Evolutionary conservation across 30 jellyfish, hydroid and myxozoan genomes (phyloP), one percentile per base, ranked within the genome.

Genomic region (Aurelia aurita): DNA sequence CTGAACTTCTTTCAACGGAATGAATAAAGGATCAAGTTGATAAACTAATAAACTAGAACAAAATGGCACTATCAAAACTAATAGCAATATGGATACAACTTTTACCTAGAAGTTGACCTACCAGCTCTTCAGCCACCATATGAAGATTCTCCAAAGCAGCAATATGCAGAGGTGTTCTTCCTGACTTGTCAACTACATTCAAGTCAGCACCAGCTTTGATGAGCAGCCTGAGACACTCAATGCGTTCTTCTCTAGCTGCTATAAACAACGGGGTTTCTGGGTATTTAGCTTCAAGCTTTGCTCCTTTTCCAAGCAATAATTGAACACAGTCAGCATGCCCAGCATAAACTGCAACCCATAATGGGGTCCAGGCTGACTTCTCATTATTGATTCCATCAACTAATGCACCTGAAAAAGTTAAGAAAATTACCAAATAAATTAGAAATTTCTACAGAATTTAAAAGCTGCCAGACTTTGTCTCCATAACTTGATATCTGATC

Each of bases 321-420:
- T 69, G 25, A 21, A 82, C 92, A 69, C 92, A 82, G 29, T 82
- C 43, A 19, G 57, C 86, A 69, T 82, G 92, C 12, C 92, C 92
- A 19, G 92, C 85, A 31, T 82, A 82, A 12, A 86, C 71, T n/a
- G 92, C 92, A 22, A 82, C 92, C 92, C 92, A 82, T n/a, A 82
- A 77, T 1, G 92, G 92, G 3, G 92, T 67, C 92, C 92, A 82
- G 3, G 82, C 83, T 39, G 86, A 28, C 23, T 82, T 67, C 16
- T 63, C 58, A 19, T 68, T 51, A 32, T 49, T 67, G 39, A 69
- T 69, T 1, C 92, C 92, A 67, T 82, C 92, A 54, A 82, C 85
- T 8, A 45, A 34, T 0, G 92, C 92, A 45, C 92, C 92, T 72
- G 20, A 14, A 70, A 39, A 1, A 10, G 43, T 58, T 58, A 20